Evolutionary conservation across 2,113 vertebrate genomes (phyloP).

Genomic region (Tichodroma muraria): DNA sequence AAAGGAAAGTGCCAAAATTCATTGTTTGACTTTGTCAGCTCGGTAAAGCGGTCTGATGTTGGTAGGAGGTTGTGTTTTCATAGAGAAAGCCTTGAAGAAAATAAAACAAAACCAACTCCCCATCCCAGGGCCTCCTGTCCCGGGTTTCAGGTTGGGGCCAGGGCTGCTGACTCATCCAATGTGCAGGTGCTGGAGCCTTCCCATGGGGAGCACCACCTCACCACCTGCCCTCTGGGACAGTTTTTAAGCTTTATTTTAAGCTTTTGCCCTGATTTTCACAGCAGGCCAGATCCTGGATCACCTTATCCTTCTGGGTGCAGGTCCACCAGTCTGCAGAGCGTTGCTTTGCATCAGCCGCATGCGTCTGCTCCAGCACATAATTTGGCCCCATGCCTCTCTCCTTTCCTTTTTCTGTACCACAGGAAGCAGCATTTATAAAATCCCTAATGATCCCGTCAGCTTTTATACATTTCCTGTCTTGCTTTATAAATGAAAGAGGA

Average conservation of each 20-base stretch:
- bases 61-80: conserved; percentile 51
- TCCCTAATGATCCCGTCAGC: conserved; percentile 51
- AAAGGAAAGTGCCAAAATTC: not conserved
- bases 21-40: not conserved
- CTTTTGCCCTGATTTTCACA: not conserved
- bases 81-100: conserved; percentile 39
- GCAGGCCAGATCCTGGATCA: not conserved
- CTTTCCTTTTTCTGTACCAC: conserved; percentile 48
- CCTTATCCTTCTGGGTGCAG: not conserved
- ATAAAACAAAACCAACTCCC: conserved; percentile 11
- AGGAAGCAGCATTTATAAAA: conserved; percentile 59
- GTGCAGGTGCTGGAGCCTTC: conserved; percentile 4
- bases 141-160: not conserved
- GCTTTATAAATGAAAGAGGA: conserved; percentile 17
- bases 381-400: not conserved
- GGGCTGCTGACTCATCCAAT: not conserved
- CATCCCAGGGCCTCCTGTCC: not conserved
- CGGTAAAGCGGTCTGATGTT: not conserved
- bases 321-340: accelerated
- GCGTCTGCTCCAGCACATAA: not conserved
- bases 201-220: not conserved
- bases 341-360: not conserved
- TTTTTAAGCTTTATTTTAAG: accelerated
- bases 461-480: conserved; percentile 58
- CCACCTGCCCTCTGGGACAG: not conserved